Conservation (phyloP, 2,113 vertebrate genomes). For the Platichthys flesus region DNA sequence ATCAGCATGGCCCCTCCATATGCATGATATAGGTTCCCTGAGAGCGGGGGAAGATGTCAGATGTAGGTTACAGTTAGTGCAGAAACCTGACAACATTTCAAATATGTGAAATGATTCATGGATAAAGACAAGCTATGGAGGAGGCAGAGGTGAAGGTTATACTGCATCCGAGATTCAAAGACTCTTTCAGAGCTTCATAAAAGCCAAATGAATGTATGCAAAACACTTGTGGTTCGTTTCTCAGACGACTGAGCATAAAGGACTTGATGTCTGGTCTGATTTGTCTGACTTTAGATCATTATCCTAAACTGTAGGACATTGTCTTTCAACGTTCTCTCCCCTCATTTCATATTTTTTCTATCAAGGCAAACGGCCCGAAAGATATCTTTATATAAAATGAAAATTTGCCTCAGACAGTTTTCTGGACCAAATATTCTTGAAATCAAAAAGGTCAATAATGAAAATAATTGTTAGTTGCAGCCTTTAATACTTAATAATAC, state of each 20-base stretch:
- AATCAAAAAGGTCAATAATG: too few relatives aligned
- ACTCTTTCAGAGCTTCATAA: conserved; percentile 3
- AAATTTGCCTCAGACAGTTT: too few relatives aligned
- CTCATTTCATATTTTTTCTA: too few relatives aligned
- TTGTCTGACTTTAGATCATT: too few relatives aligned
- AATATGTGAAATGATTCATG: conserved; percentile 59
- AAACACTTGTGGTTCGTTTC: neutral
- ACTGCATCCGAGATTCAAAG: conserved; percentile 28
- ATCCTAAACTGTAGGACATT: too few relatives aligned
- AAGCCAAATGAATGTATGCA: neutral
- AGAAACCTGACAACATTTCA: conserved; percentile 29
- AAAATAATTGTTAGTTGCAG: too few relatives aligned
- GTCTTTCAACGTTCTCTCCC: too few relatives aligned
- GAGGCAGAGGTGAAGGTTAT: conserved; percentile 27
- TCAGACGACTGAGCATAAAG: neutral
- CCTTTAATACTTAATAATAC: too few relatives aligned
- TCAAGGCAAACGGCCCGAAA: too few relatives aligned
- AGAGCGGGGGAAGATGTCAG: conserved; percentile 5
- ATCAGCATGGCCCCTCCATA: conserved; percentile 4
- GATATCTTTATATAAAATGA: too few relatives aligned
- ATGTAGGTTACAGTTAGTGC: conserved; percentile 2
- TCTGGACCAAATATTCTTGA: too few relatives aligned
- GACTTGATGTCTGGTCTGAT: neutral
- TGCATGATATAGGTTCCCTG: too few relatives aligned
- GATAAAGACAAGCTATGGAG: conserved; percentile 22